phyloP scores from a whole-genome alignment of 53 echinoderm and acorn worm species.

The Apostichopus leukothele region DNA sequence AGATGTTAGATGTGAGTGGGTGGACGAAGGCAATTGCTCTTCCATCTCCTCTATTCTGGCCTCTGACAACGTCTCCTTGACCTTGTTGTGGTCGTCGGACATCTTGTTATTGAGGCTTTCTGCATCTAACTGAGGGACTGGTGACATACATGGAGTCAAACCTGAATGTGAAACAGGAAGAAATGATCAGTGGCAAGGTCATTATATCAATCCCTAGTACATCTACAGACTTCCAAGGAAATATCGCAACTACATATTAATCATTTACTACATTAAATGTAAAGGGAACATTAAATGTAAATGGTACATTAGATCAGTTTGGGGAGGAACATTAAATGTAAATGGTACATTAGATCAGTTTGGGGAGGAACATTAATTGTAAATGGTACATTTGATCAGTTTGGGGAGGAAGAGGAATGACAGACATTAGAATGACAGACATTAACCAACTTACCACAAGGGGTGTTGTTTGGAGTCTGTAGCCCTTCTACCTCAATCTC shows the following conservation, averaged over 20 bases:
- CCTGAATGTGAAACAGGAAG: conserved; percentile 40
- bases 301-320: neutral
- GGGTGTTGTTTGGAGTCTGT: conserved; percentile 96
- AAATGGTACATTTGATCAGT: neutral
- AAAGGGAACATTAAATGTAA: neutral
- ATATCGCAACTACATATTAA: no score
- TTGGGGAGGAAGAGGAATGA: neutral
- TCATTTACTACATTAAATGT: no score
- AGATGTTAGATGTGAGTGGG: neutral
- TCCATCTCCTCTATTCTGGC: conserved; percentile 32
- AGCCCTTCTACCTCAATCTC: conserved; percentile 56
- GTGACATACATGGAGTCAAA: conserved; percentile 98
- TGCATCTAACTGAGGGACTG: conserved; percentile 81
- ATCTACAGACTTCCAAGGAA: no score
- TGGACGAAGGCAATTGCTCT: neutral
- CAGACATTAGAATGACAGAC: neutral
- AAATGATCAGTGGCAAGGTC: no score
- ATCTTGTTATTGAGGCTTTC: conserved; percentile 70
- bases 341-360: neutral
- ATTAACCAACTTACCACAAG: conserved; percentile 65
- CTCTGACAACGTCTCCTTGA: conserved; percentile 39
- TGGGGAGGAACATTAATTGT: no score
- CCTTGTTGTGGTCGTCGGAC: conserved; percentile 68
- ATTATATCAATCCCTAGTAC: no score
- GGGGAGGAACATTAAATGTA: neutral